phyloP scores from a whole-genome alignment of 2,113 vertebrate genomes.

The Pelecanus crispus region DNA sequence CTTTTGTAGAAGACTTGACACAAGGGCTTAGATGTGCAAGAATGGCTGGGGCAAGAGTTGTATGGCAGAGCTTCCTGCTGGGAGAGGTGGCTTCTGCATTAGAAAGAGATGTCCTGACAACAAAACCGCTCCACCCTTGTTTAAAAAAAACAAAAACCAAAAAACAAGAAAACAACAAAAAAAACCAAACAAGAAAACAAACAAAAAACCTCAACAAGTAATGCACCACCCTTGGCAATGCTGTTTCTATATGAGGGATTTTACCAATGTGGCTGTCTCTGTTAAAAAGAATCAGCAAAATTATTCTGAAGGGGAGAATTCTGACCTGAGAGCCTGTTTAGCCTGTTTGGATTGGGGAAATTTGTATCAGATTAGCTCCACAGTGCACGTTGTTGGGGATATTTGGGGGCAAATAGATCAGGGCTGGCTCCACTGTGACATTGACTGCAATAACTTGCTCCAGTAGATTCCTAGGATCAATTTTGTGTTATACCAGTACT shows the following conservation, averaged over 20 bases:
- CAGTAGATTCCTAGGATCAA: background rate
- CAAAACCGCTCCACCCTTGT: background rate
- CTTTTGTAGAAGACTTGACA: background rate
- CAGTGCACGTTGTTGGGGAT: background rate
- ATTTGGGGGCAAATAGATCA: background rate
- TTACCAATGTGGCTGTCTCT: background rate
- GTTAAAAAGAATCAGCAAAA: background rate
- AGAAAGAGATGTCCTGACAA: background rate
- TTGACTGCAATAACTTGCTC: background rate
- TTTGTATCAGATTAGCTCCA: background rate
- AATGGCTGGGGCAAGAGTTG: background rate
- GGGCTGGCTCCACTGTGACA: background rate
- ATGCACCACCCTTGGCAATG: accelerated
- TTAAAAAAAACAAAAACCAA: background rate
- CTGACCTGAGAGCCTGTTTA: background rate
- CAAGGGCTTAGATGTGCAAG: background rate
- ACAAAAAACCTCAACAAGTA: background rate
- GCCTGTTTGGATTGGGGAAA: background rate
- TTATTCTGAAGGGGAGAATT: background rate
- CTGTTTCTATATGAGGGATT: background rate
- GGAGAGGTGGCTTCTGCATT: background rate
- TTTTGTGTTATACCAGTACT: background rate
- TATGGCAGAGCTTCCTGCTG: background rate
- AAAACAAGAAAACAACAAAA: background rate
- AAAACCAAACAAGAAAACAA: background rate